Percentiles rank a stretch among this genome's conserved stretches.
Conservation (phyloP, 1,140 invertebrate species). For the Diorhabda carinulata region DNA sequence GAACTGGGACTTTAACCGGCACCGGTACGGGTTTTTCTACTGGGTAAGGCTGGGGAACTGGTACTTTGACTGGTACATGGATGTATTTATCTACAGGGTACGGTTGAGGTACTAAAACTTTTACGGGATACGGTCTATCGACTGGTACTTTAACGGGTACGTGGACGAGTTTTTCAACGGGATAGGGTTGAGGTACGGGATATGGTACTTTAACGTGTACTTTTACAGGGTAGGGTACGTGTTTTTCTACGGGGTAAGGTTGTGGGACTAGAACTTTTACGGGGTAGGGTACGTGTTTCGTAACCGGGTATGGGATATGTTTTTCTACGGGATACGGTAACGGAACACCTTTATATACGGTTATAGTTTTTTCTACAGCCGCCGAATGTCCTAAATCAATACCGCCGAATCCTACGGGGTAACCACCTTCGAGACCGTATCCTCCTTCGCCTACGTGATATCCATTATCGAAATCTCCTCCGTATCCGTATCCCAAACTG, state of each 20-base stretch:
- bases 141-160: slow-evolving; percentile 54
- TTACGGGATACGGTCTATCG: slow-evolving; percentile 27
- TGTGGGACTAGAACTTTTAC: slow-evolving; percentile 54
- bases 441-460: slow-evolving; percentile 51
- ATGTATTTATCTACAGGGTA: slow-evolving; percentile 47
- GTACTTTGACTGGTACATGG: slow-evolving; percentile 28
- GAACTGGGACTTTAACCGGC: slow-evolving; percentile 27
- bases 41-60: slow-evolving; percentile 31
- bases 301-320: slow-evolving; percentile 58
- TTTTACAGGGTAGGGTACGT: slow-evolving; percentile 54
- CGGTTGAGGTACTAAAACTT: slow-evolving; percentile 62
- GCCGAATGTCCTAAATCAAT: slow-evolving; percentile 38
- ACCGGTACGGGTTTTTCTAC: slow-evolving; percentile 30
- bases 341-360: slow-evolving; percentile 44
- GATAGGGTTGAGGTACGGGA: slow-evolving; percentile 54
- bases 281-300: slow-evolving; percentile 54
- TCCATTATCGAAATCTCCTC: slow-evolving; percentile 57
- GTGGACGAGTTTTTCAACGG: slow-evolving; percentile 61
- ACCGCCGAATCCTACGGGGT: slow-evolving; percentile 38
- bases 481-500: slow-evolving; percentile 57
- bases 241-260: slow-evolving; percentile 58
- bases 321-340: slow-evolving; percentile 57
- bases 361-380: slow-evolving; percentile 60
- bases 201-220: slow-evolving; percentile 59
- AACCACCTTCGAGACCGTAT: slow-evolving; percentile 42